phyloP scores from a whole-genome alignment of 2,888 invertebrate genomes.

The Himalopsyche kuldschensis region DNA sequence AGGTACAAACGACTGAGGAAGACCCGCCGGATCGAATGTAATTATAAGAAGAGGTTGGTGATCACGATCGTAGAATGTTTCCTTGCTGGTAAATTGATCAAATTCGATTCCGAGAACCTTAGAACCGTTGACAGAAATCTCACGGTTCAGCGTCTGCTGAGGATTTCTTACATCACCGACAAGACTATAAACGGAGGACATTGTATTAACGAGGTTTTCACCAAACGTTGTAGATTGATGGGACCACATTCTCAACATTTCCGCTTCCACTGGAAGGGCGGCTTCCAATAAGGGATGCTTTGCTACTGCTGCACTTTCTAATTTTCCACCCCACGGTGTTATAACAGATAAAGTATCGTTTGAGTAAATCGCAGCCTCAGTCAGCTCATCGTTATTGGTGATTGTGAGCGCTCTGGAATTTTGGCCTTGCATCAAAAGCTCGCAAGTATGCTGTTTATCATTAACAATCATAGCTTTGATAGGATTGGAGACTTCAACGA shows the following conservation, averaged over 20 bases:
- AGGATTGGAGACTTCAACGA: constrained; percentile 69
- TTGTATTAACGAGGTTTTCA: constrained; percentile 71
- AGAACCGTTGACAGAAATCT: constrained; percentile 88
- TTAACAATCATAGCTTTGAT: constrained; percentile 42
- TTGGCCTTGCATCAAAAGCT: constrained; percentile 65
- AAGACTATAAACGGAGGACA: constrained; percentile 80
- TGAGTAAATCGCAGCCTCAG: constrained; percentile 73
- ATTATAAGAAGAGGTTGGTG: constrained; percentile 82
- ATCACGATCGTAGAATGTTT: constrained; percentile 86
- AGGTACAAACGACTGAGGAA: constrained; percentile 84
- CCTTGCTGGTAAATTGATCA: constrained; percentile 86
- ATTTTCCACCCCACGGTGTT: constrained; percentile 73
- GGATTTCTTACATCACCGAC: constrained; percentile 85
- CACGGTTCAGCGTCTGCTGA: constrained; percentile 80
- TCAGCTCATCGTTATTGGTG: constrained; percentile 70
- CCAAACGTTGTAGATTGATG: constrained; percentile 79
- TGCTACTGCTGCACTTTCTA: constrained; percentile 76
- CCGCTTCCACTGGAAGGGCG: constrained; percentile 83
- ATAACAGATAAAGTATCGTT: constrained; percentile 79
- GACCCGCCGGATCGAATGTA: constrained; percentile 84
- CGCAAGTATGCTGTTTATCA: constrained; percentile 46
- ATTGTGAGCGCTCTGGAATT: constrained; percentile 69
- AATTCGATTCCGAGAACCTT: constrained; percentile 89
- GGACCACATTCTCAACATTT: constrained; percentile 89
- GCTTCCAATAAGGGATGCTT: constrained; percentile 83